Base-by-base conservation (phyloP, 2,797 vertebrate genomes). In the Coregonus suidteri region DNA sequence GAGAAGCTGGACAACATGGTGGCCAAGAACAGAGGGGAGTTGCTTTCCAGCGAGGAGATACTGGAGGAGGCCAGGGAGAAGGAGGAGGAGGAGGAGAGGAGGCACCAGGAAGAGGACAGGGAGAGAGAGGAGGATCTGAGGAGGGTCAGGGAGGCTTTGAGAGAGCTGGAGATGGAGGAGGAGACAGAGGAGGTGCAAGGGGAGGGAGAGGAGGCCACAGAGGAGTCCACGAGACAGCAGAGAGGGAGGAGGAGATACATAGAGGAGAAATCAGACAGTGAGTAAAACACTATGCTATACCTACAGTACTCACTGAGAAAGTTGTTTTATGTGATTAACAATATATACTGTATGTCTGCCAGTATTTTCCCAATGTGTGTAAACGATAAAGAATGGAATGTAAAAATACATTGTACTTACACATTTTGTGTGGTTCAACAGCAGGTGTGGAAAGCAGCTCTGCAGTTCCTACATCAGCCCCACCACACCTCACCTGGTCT, bases 1-100 rank as follows among this genome's bases (percentile, higher is more conserved):
- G 51, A 20, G n/a, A 87, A 87, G 30, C 76, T 87, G 62, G 74
- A 65, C 4, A 15, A 67, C 30, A 82, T 85, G 79, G 74, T 77
- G 18, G 68, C 53, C 11, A 54, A 31, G 6, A 82, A 85, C 37
- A 75, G 71, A 68, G 80, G 72, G 47, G 51, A 30, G 3, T 35
- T 84, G 75, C 56, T 85, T 34, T 70, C 71, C 59, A 84, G 78
- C 64, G 9, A 47, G 41, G 9, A 47, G 16, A n/a, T 70, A 34
- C 35, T 70, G 16, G 68, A 70, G 37, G 68, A 70, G 7, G 68
- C 68, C 68, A 51, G 0, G 37, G 37, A 41, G 37, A 41, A 41
- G 6, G 37, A 41, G 37, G 0, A 47, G 3, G 41, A 47, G 9
- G 37, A 6, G 37, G 37, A 13, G 52, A 53, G 52, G 52, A 13